Evolutionary conservation across 2,113 vertebrate genomes (phyloP), one percentile per base, ranked within the genome.

Genomic region (Pelvicachromis taeniatus): DNA sequence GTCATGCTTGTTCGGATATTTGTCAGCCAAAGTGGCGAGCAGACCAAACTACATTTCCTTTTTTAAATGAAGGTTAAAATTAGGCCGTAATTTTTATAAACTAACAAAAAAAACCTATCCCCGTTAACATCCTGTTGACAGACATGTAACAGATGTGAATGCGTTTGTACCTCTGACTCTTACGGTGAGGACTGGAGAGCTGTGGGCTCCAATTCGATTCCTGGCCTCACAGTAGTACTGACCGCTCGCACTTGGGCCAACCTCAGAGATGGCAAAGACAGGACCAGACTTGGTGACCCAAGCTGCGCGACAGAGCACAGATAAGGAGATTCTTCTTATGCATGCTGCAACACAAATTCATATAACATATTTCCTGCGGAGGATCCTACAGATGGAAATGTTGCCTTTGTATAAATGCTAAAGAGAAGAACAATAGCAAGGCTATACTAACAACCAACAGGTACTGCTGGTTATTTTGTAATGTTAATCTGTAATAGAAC

Each of bases 221-320:
- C 94, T 93, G 85, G 96, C 96, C 90, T 95, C 92, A 56, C 96
- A 96, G 93, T 96, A 96, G 91, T 96, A 96, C 93, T 93, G 95
- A 9, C 96, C 96, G 6, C 95, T 96, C 65, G 95, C 95, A 78
- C 94, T 87, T 0, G 95, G 86, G 59, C 95, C 90, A 35, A 96
- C 95, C 87, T 96, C 95, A 10, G 95, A 89, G 86, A 96, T 95
- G 83, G 95, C 95, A 92, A 95, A 96, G 90, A 93, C 93, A 12
- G 94, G 93, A 55, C 95, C 93, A 3, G 95, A 95, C 90, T 91
- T 95, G 59, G 91, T 94, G 86, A 91, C 95, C 96, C 95, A 94
- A 2, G 93, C 92, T 92, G 92, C 77, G 33, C 3, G 16, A 85
- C 5, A 12, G 50, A 93, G 89, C 80, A 59, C 82, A 86, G 23